A percentile compares a stretch with the other conserved stretches of the same genome.
Evolutionary conservation across 1,140 invertebrate genomes (phyloP).

Genomic region (Helicoverpa zea): DNA sequence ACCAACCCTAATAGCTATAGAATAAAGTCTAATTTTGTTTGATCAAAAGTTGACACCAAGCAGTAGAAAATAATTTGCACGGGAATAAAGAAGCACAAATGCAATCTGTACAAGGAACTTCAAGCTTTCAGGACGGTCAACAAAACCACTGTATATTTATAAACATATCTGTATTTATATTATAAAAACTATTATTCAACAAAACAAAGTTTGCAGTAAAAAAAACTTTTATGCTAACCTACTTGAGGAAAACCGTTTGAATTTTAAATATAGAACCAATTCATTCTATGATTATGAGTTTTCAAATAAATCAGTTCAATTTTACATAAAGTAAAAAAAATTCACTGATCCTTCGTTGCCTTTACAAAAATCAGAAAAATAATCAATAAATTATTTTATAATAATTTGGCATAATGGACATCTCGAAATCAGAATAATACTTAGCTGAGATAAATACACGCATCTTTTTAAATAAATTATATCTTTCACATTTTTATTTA

Average conservation of each 20-base stretch:
- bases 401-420: constrained; percentile 32
- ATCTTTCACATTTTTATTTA: constrained; percentile 13
- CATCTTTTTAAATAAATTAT: constrained; percentile 31
- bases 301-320: too few relatives aligned
- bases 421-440: constrained; percentile 22
- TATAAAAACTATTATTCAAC: constrained; percentile 11
- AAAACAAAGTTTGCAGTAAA: constrained; percentile 7
- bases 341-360: neutral
- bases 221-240: neutral
- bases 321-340: too few relatives aligned
- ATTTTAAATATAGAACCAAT: neutral
- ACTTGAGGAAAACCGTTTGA: neutral
- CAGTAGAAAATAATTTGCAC: constrained; percentile 1
- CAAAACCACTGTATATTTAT: constrained; percentile 27
- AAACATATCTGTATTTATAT: constrained; percentile 25
- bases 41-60: constrained; percentile 17
- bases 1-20: too few relatives aligned
- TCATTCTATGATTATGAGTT: too few relatives aligned
- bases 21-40: neutral
- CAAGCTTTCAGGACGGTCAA: constrained; percentile 39
- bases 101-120: constrained; percentile 34
- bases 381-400: neutral
- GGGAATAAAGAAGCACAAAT: constrained; percentile 3
- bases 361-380: constrained; percentile 1
- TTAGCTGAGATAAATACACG: constrained; percentile 16